These are phyloP conservation scores for Nasonia giraulti DNA, from an alignment of 1,140 invertebrate genomes.

Conservation along the genomic window DNA sequence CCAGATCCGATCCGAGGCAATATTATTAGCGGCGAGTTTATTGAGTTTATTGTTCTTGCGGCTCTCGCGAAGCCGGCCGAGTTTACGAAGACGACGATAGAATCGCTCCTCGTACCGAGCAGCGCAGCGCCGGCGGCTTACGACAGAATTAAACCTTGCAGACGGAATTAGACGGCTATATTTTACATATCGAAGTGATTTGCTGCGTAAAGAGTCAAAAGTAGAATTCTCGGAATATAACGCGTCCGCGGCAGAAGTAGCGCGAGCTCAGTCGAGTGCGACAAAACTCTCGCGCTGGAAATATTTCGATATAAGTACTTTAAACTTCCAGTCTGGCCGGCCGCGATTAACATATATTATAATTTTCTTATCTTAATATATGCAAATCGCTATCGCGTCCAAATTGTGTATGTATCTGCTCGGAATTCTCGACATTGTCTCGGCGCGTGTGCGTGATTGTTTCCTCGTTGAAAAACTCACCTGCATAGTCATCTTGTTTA, in stretches of 20 bases:
- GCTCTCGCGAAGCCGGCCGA: background rate
- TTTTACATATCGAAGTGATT: conserved; percentile 47
- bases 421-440: no score
- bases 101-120: background rate
- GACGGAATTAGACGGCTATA: conserved; percentile 49
- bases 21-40: background rate
- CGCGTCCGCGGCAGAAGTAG: no score
- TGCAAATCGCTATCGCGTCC: no score
- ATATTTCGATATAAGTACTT: background rate
- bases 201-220: conserved; percentile 39
- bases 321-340: no score
- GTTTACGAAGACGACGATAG: conserved; percentile 34
- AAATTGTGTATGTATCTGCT: no score
- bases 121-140: background rate
- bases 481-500: conserved; percentile 79
- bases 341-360: no score
- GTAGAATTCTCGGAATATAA: conserved; percentile 29
- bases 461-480: conserved; percentile 57
- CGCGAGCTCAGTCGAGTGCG: no score
- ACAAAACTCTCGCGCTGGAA: background rate
- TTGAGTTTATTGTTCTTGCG: conserved; percentile 29
- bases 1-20: no score
- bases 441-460: no score
- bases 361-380: no score
- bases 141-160: conserved; percentile 50